Base-by-base conservation (phyloP, 2,888 invertebrate species). In the Julus scanicus region DNA sequence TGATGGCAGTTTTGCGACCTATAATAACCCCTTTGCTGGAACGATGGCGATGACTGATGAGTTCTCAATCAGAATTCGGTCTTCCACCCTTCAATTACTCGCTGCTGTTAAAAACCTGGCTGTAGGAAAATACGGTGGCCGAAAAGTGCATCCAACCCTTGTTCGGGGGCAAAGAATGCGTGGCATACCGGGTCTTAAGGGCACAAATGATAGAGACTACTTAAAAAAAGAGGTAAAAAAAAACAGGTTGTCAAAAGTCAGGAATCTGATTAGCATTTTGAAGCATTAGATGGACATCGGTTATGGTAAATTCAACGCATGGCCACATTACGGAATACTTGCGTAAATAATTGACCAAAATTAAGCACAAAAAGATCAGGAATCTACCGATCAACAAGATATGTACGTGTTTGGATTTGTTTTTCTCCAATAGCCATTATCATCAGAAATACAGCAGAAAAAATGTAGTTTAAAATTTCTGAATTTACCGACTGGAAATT, bases 91-190 rank as follows among this genome's bases (percentile, higher is more conserved):
- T 71, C 71, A 71, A 71, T 71, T 71, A 71, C 29, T 71, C 29
- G 71, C 71, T 71, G 71, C 71, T 71, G 71, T 29, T 71, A 71
- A 71, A 53, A 53, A 8, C 71, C 29, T 71, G 71, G 29, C 29
- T 15, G 15, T 0, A 71, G 71, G 11, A 71, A 71, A 71, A 44
- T 44, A 71, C 71, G 29, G 71, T 71, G 71, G 71, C 71, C 71
- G 29, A 71, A 71, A 71, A 71, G 71, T 71, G 71, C 71, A 71
- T 71, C 71, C 71, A 71, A 71, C 71, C 71, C 71, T 71, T 71
- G 71, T 29, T 29, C 71, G 71, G 29, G 71, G 71, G 71, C 71
- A 71, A 20, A 29, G 71, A 29, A 71, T 71, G 71, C 71, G 71
- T 71, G 71, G 71, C 71, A 71, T 71, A 71, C 71, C 71, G 71